Base-by-base conservation (phyloP, 2,888 invertebrate genomes). In the Dasysyrphus tricinctus region DNA sequence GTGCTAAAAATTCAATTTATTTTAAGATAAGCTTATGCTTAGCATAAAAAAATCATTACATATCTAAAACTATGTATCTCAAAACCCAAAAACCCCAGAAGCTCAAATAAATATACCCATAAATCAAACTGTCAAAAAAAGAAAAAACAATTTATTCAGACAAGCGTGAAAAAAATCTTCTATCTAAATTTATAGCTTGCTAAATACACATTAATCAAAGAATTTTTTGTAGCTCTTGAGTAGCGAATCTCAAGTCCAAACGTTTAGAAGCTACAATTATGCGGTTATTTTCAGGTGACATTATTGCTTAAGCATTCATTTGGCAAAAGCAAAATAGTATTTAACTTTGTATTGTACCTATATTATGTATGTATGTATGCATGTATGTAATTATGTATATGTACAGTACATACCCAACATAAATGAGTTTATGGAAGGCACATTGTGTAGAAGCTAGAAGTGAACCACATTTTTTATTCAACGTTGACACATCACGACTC, bases 401-500 rank as follows among this genome's bases (percentile, higher is more conserved):
- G 24, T 24, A 24, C 24, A 3, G 24, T 24, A 24, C 24, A 24
- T 24, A 24, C 24, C 3, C n/a, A 32, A 29, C 11, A 24, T 47
- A 80, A 80, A 80, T 75, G 59, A 74, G 32, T 54, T 51, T 49
- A 9, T 67, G 32, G 56, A 39, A 76, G 61, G 61, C 59, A 56
- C 49, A 56, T 12, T 32, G 14, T 34, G 3, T 59, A 59, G 37
- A 59, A 59, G 39, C 59, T 65, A 67, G 29, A 34, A 59, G 70
- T 63, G 29, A 42, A 57, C 80, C 49, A 81, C 73, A 69, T 85
- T 80, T 80, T 29, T 77, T 42, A 54, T 61, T 37, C 39, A 34
- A 42, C 49, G 77, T 81, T 85, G 85, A 85, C 85, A 85, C 85
- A 85, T 85, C 85, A 85, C 85, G 85, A 85, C 77, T 85, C 80